A percentile compares a stretch with the other conserved stretches of the same genome.
Conservation (phyloP, 2,888 invertebrate species). For the Drosophila stalkeri region DNA sequence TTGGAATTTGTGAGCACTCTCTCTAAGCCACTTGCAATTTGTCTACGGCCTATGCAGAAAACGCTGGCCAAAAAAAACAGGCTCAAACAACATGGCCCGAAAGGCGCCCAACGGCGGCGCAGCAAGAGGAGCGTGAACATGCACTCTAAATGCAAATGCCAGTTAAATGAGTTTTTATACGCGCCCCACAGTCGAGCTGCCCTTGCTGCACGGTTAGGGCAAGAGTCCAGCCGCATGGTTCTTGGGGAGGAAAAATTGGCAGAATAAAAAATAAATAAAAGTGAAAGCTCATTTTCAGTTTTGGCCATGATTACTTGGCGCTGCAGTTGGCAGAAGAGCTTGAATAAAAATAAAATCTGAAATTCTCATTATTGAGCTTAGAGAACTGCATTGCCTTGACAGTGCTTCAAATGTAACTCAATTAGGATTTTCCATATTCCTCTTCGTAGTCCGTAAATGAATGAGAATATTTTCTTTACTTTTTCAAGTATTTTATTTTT, state of each 20-base stretch:
- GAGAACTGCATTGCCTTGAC: background rate
- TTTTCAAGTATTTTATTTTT: background rate
- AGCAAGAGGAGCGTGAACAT: constrained; percentile 43
- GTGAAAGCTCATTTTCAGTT: constrained; percentile 36
- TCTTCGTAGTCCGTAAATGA: background rate
- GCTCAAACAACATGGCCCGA: constrained; percentile 23
- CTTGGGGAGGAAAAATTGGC: background rate
- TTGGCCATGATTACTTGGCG: constrained; percentile 3
- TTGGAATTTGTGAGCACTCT: constrained; percentile 44
- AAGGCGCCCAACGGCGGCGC: constrained; percentile 1
- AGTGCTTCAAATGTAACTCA: background rate
- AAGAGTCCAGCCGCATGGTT: background rate
- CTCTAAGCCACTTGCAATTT: constrained; percentile 50
- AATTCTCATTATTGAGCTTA: background rate
- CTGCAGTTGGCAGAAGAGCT: background rate
- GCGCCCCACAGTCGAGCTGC: constrained; percentile 23
- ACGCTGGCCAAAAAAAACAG: constrained; percentile 8
- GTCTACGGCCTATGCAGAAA: constrained; percentile 45
- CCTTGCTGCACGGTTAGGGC: background rate
- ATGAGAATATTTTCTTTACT: background rate
- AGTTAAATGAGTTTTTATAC: constrained; percentile 77
- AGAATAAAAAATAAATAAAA: constrained; percentile 17
- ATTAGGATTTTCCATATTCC: background rate
- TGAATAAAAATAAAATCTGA: no score
- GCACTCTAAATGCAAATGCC: constrained; percentile 80